A percentile compares a stretch with the other conserved stretches of the same genome.
These are phyloP conservation scores for Tricholauxania praeusta DNA, from an alignment of 2,888 invertebrate species.

Conservation along the genomic window DNA sequence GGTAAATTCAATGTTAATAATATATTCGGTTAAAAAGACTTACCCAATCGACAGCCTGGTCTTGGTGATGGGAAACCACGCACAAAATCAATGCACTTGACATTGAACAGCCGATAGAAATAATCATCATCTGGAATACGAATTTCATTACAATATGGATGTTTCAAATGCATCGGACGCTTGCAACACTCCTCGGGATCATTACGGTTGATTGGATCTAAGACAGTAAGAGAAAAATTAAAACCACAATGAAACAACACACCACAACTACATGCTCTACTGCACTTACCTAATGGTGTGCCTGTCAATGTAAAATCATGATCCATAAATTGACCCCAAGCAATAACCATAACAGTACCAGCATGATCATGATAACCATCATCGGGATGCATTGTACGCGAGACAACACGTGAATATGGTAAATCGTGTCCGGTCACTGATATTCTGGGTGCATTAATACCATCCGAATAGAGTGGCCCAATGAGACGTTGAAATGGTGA, in stretches of 20 bases:
- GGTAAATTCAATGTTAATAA: not conserved
- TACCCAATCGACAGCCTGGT: conserved; percentile 88
- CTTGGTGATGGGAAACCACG: conserved; percentile 88
- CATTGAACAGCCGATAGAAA: conserved; percentile 86
- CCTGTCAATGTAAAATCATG: conserved; percentile 92
- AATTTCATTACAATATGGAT: conserved; percentile 93
- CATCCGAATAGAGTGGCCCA: conserved; percentile 86
- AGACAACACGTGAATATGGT: conserved; percentile 86
- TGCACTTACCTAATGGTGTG: conserved; percentile 82
- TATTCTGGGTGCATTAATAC: conserved; percentile 85
- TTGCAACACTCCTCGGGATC: conserved; percentile 93
- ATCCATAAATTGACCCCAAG: conserved; percentile 96
- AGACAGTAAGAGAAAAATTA: conserved; percentile 14
- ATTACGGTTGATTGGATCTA: conserved; percentile 87
- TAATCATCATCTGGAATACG: conserved; percentile 89
- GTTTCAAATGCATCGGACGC: conserved; percentile 83
- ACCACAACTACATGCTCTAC: not conserved
- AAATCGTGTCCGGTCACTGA: conserved; percentile 81
- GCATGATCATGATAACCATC: conserved; percentile 95
- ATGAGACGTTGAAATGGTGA: conserved; percentile 85
- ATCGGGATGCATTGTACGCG: conserved; percentile 92
- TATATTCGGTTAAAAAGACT: conserved; percentile 52
- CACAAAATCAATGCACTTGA: conserved; percentile 91
- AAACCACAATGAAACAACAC: not conserved
- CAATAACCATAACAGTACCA: conserved; percentile 89